Conservation (phyloP, 2,113 vertebrate genomes). For the Phalacrocorax aristotelis region DNA sequence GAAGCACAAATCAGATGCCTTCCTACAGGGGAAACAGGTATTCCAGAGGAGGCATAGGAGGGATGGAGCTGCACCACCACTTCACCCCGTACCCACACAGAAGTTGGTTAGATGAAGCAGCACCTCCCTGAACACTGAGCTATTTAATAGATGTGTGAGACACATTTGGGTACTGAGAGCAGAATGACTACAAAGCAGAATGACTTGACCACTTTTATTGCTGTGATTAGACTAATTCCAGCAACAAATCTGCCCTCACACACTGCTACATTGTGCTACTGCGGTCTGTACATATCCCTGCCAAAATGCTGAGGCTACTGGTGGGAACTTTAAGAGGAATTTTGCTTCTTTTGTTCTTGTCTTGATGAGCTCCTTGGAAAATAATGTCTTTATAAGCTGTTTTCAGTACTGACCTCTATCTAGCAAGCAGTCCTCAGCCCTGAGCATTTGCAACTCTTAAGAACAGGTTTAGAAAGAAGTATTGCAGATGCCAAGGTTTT, state of each 20-base stretch:
- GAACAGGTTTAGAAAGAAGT: neutral
- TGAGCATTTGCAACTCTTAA: neutral
- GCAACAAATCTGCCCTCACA: neutral
- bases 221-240: neutral
- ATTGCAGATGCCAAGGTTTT: neutral
- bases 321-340: neutral
- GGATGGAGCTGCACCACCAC: neutral
- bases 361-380: neutral
- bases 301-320: neutral
- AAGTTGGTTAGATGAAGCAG: neutral
- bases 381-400: neutral
- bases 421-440: neutral
- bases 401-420: neutral
- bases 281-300: neutral
- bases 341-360: neutral
- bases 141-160: neutral
- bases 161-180: neutral
- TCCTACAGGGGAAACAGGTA: neutral
- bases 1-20: neutral
- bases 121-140: neutral
- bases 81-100: neutral
- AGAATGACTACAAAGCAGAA: neutral
- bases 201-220: neutral
- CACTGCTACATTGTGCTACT: neutral
- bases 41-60: neutral